Evolutionary conservation across 2,113 vertebrate genomes (phyloP), one percentile per base, ranked within the genome.

Genomic region (Chloroceryle aenea): DNA sequence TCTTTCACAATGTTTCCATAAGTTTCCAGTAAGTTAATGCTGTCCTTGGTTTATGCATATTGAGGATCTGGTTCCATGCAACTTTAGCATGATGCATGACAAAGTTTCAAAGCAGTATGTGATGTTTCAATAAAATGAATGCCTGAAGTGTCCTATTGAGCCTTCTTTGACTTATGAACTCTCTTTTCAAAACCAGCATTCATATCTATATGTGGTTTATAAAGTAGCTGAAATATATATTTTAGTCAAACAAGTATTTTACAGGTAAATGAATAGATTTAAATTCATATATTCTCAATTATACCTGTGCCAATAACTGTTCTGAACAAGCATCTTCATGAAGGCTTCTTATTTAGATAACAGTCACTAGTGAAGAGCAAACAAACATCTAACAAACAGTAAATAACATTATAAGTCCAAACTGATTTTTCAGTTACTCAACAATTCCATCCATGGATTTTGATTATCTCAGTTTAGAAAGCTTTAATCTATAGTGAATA

Each of bases 341-440:
- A 84, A 30, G 10, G 63, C 17, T 92, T 93, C 38, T 87, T 96
- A 52, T 92, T 91, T 77, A 78, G 59, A 85, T 90, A 90, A 86
- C 88, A 94, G 72, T 66, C 74, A 96, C 43, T 18, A 83, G 30
- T 78, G 86, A 97, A 94, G 58, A 89, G 47, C 83, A 97, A 97
- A 95, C 63, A 95, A 93, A 73, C 6, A 79, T 62, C 30, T 78
- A 96, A 82, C 38, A 97, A 96, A 85, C 50, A 75, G 38, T 82
- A 71, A 93, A 93, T 62, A 61, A 91, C 62, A 53, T 21, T 61
- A 6, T 66, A 95, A 91, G 73, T 96, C 61, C 81, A 97, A 94
- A 97, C 32, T 95, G 68, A 89, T 85, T 97, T 95, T 96, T 91
- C 55, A 85, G 55, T 95, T 97, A 90, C 32, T 97, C 75, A 88